These are phyloP conservation scores for Acyrthosiphon pisum DNA, from an alignment of 1,140 invertebrate genomes.

Conservation along the genomic window DNA sequence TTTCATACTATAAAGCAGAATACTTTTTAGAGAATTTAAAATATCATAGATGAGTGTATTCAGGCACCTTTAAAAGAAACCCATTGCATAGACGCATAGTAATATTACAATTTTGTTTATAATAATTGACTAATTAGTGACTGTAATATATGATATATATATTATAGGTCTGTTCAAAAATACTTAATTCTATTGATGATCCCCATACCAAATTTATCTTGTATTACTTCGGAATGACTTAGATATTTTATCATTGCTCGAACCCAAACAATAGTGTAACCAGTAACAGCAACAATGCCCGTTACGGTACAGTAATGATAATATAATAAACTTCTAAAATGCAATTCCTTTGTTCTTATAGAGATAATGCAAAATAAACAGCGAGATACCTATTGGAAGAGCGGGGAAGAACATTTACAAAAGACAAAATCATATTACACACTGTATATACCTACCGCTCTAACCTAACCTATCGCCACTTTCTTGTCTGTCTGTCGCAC, in stretches of 20 bases:
- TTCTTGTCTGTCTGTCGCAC: not conserved
- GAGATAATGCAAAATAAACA: conserved; percentile 31
- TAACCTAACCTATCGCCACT: not conserved
- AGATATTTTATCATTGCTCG: conserved; percentile 1
- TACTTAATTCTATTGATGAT: not conserved
- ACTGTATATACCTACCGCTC: not conserved
- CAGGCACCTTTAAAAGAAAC: not conserved
- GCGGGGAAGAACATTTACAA: not conserved
- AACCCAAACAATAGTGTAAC: conserved; percentile 1
- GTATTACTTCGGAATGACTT: not conserved
- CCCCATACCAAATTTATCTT: not conserved
- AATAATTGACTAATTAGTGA: not conserved
- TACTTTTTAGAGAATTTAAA: not conserved
- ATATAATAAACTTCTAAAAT: conserved; percentile 36
- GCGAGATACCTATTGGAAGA: not conserved
- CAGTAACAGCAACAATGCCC: conserved; percentile 33
- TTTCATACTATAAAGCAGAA: not conserved
- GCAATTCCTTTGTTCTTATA: conserved; percentile 20
- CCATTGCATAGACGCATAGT: fast-evolving
- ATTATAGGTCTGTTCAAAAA: not conserved
- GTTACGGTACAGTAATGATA: not conserved
- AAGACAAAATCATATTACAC: not conserved
- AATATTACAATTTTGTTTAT: not conserved
- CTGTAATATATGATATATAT: not conserved
- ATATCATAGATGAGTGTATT: too few species aligned